Base-by-base conservation (phyloP, 2,888 invertebrate genomes). In the Agrotis segetum region DNA sequence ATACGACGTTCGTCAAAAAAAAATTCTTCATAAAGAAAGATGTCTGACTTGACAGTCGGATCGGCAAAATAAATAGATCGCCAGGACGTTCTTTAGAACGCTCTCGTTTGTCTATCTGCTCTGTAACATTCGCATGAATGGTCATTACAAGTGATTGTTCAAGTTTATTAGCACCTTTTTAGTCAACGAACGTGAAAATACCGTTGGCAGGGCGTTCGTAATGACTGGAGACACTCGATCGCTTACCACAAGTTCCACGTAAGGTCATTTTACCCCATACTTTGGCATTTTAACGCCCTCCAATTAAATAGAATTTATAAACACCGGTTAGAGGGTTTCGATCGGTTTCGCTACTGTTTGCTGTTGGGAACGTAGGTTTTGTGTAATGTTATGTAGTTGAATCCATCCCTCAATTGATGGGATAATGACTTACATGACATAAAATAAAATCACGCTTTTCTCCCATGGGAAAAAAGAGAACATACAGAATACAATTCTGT, bases 251-350 rank as follows among this genome's bases (percentile, higher is more conserved):
- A 69, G 71, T 81, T 85, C 78, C 69, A 74, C 74, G 71, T 79
- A 86, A 88, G 88, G 89, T 61, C 24, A 61, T 19, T 58, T 77
- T 47, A 69, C n/a, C n/a, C 88, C 87, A 82, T 77, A 83, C 74
- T 77, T 85, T 90, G 88, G 83, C 88, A 90, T 90, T 91, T 67
- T 88, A 91, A 84, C 84, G 77, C 84, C 83, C 83, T 88, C 89
- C 87, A 88, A 89, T 89, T 89, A 89, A 88, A 89, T 84, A 59
- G 82, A 88, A 89, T 90, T 87, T 86, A 86, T 87, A 80, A 74
- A 63, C 24, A n/a, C 29, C 13, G 13, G 47, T 87, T 78, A 80
- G 72, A 78, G 55, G 70, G 79, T 79, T 81, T 76, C 78, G 75
- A 85, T 81, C 79, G 76, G 71, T 76, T 66, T 67, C 53, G 17